Conservation (phyloP, 1,140 invertebrate genomes). For the roundworm (Caenorhabditis elegans) region WBcel235 BX284605.5:7197501-7198000, state of each 20-base stretch:
- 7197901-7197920: conserved; percentile 14
- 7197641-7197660: conserved; percentile 46
- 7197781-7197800: neutral
- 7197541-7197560: conserved; percentile 46
- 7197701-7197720: too few species aligned
- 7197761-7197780: too few species aligned
- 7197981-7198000: neutral
- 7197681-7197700: too few species aligned
- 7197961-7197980: neutral
- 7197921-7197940: conserved; percentile 9
- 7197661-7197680: neutral
- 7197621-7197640: conserved; percentile 22
- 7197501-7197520: neutral
- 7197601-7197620: conserved; percentile 38
- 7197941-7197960: neutral
- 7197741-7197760: too few species aligned
- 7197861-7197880: conserved; percentile 4
- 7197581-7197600: conserved; percentile 34
- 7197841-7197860: neutral
- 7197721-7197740: too few species aligned
- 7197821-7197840: neutral
- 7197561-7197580: conserved; percentile 39
- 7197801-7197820: neutral
- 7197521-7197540: neutral
- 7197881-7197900: conserved; percentile 28